phyloP scores from a whole-genome alignment of 2,797 vertebrate genomes.

The Chloroceryle inda region DNA sequence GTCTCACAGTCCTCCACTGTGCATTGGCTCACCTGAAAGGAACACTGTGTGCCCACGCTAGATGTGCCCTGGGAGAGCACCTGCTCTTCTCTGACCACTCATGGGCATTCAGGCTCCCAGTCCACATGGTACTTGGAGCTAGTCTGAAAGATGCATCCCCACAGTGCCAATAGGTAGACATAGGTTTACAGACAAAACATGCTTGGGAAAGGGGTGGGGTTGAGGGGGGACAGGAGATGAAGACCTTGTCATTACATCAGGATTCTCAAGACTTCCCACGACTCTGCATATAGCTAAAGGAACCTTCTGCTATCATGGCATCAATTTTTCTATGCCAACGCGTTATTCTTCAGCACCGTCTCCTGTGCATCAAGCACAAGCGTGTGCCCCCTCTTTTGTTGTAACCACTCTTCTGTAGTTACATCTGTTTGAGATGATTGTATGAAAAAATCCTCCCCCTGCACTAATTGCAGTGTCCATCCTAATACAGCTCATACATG shows the following conservation, averaged over 20 bases:
- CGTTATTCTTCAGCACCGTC: rapidly evolving
- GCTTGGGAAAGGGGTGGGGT: not conserved
- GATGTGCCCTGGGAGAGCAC: not conserved
- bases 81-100: not conserved
- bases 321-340: not conserved
- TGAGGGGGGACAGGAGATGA: not conserved
- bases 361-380: not conserved
- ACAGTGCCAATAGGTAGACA: rapidly evolving
- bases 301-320: not conserved
- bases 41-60: not conserved
- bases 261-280: not conserved
- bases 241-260: not conserved
- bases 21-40: not conserved
- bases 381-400: not conserved
- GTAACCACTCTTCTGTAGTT: not conserved
- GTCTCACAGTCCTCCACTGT: not conserved
- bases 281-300: not conserved
- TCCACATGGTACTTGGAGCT: rapidly evolving
- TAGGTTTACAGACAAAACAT: not conserved
- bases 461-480: not conserved
- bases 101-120: not conserved
- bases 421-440: not conserved
- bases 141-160: not conserved
- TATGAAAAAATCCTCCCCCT: not conserved
- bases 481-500: not conserved